phyloP scores from a whole-genome alignment of 2,888 invertebrate species.

The Ptilodon capucinus region DNA sequence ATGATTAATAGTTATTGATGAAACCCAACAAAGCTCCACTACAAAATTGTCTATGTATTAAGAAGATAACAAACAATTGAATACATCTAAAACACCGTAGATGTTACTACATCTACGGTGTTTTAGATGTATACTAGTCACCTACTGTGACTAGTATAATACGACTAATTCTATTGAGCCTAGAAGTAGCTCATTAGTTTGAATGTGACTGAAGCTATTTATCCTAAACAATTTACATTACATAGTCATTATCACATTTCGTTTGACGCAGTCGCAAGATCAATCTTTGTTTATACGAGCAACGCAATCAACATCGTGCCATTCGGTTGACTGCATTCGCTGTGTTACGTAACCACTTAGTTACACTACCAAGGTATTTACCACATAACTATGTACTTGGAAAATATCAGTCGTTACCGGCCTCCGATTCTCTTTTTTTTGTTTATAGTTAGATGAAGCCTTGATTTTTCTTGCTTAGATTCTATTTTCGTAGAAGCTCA shows the following conservation, averaged over 20 bases:
- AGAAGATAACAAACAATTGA: too few species aligned
- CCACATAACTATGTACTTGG: slow-evolving; percentile 6
- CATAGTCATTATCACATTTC: slow-evolving; percentile 36
- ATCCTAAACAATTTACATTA: not conserved
- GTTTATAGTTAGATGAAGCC: not conserved
- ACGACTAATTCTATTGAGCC: too few species aligned
- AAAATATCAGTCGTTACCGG: slow-evolving; percentile 15
- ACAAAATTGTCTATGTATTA: too few species aligned
- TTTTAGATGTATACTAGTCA: too few species aligned
- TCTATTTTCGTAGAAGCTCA: not conserved
- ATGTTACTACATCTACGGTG: too few species aligned
- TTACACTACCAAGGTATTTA: slow-evolving; percentile 8
- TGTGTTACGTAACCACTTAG: slow-evolving; percentile 29
- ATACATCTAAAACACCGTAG: too few species aligned
- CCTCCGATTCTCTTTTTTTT: not conserved
- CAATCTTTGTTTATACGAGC: slow-evolving; percentile 45
- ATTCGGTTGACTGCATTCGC: slow-evolving; percentile 39
- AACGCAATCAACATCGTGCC: slow-evolving; percentile 38
- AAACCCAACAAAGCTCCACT: too few species aligned
- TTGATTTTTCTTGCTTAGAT: not conserved
- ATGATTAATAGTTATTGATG: too few species aligned
- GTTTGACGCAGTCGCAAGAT: slow-evolving; percentile 43
- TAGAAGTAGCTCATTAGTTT: not conserved
- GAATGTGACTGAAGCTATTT: not conserved
- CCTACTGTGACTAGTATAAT: too few species aligned